Conservation (phyloP, 2,113 vertebrate species). For the Dipodomys stephensi region DNA sequence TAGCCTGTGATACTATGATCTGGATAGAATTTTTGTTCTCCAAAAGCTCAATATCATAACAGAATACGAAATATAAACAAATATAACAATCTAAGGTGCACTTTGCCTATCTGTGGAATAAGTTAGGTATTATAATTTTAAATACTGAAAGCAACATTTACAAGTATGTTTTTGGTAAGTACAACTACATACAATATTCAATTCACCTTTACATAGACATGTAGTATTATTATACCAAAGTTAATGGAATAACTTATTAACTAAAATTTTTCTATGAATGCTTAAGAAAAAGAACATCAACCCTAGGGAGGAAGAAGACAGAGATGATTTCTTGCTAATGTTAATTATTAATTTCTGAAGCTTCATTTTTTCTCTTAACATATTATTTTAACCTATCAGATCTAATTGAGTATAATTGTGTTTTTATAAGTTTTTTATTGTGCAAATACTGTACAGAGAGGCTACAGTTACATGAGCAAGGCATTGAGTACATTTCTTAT, state of each 20-base stretch:
- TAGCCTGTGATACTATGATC: background rate
- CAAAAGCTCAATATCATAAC: background rate
- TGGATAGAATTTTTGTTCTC: background rate
- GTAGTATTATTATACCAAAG: background rate
- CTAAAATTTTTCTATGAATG: background rate
- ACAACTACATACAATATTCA: background rate
- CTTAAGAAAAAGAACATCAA: background rate
- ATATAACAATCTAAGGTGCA: background rate
- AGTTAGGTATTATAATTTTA: background rate
- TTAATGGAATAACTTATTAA: background rate
- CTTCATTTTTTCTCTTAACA: background rate
- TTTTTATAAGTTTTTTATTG: too few relatives aligned
- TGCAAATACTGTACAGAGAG: too few relatives aligned
- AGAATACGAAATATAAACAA: background rate
- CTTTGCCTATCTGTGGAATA: conserved; percentile 41
- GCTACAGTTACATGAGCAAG: too few relatives aligned
- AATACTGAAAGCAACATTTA: background rate
- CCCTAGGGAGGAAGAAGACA: background rate
- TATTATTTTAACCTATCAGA: background rate
- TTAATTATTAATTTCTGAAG: background rate
- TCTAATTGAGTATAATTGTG: background rate
- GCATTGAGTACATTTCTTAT: too few relatives aligned
- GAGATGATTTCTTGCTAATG: background rate
- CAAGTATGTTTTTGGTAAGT: background rate
- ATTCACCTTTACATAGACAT: background rate